Conservation (phyloP, 1,140 invertebrate genomes). For the Bombus consobrinus region DNA sequence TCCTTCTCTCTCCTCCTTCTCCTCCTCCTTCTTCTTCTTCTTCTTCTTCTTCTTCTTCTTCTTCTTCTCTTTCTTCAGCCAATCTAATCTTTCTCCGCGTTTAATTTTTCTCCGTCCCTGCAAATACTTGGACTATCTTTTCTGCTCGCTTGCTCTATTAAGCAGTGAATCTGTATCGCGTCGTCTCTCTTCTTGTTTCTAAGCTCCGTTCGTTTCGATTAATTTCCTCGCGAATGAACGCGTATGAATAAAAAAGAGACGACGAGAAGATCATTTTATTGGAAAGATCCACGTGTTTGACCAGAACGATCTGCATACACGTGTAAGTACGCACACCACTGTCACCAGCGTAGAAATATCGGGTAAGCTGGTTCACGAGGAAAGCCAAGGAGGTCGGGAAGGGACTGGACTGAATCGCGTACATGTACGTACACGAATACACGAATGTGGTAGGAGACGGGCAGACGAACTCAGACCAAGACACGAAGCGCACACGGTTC, state of each 20-base stretch:
- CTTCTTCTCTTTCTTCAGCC: not conserved
- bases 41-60: conserved; percentile 4
- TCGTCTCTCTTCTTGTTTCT: not conserved
- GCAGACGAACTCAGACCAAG: not conserved
- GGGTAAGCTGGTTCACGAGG: not conserved
- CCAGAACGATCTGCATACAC: not conserved
- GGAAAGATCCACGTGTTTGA: not conserved
- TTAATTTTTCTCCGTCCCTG: no score
- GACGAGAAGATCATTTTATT: not conserved
- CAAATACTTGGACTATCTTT: not conserved
- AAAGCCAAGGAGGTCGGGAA: conserved; percentile 11
- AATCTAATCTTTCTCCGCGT: no score
- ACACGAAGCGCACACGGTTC: conserved; percentile 15
- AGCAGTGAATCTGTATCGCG: not conserved
- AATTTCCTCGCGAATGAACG: not conserved
- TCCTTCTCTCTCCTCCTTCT: not conserved
- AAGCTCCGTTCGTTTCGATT: conserved; percentile 60
- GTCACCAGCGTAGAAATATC: not conserved
- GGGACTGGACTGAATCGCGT: not conserved
- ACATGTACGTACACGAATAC: not conserved
- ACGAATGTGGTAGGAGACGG: conserved; percentile 3
- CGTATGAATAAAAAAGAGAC: not conserved
- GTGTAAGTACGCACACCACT: not conserved
- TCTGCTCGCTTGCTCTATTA: not conserved
- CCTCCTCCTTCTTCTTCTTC: not conserved